phyloP scores from a whole-genome alignment of 2,797 vertebrate genomes.

The Falco berigora region DNA sequence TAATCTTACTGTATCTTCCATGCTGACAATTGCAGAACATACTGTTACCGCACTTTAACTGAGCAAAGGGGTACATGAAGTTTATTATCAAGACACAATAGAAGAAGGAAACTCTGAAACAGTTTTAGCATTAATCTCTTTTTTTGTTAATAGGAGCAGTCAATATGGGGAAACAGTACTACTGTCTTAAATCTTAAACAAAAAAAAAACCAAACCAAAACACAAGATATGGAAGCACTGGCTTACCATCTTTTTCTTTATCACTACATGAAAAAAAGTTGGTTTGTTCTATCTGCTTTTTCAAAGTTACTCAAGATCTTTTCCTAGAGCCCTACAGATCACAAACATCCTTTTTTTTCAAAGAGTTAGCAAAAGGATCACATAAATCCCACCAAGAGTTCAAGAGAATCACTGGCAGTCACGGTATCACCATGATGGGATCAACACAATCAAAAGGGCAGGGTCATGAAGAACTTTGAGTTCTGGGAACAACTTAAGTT shows the following conservation, averaged over 20 bases:
- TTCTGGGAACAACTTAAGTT: background rate
- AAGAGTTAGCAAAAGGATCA: background rate
- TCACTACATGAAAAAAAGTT: background rate
- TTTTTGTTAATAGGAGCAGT: background rate
- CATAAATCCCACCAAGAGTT: background rate
- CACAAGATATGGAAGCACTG: background rate
- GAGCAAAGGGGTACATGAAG: background rate
- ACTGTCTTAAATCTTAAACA: background rate
- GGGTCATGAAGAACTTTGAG: background rate
- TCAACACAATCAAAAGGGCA: background rate
- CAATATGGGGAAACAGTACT: background rate
- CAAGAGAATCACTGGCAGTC: background rate
- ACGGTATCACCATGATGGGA: background rate
- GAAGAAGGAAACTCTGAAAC: background rate
- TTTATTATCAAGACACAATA: background rate
- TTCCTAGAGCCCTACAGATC: background rate
- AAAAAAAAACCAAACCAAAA: background rate
- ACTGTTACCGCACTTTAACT: background rate
- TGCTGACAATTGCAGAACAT: background rate
- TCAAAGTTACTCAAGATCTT: background rate
- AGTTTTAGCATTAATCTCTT: background rate
- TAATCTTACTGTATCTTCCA: background rate
- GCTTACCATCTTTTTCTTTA: background rate
- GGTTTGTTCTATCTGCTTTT: background rate
- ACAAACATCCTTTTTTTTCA: background rate